These are phyloP conservation scores for Cataglyphis rosenhaueri DNA, from an alignment of 2,888 invertebrate genomes.

Conservation along the genomic window DNA sequence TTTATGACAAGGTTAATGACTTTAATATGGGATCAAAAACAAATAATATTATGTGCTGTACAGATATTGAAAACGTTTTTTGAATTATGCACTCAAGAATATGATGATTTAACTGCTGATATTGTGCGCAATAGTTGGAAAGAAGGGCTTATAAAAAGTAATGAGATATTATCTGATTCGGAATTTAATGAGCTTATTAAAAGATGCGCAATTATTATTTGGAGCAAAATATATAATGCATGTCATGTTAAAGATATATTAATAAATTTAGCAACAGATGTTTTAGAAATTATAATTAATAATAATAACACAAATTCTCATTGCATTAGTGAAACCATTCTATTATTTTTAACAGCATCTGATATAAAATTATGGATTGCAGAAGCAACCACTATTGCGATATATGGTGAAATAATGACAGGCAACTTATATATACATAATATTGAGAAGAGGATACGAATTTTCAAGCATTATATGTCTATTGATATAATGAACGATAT, in stretches of 20 bases:
- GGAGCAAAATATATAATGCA: conserved; percentile 78
- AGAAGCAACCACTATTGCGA: conserved; percentile 75
- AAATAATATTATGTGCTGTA: conserved; percentile 68
- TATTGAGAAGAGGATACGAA: conserved; percentile 70
- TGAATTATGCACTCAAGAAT: conserved; percentile 66
- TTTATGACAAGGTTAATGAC: conserved; percentile 74
- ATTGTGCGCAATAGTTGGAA: conserved; percentile 75
- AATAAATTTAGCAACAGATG: conserved; percentile 75
- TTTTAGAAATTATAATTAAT: conserved; percentile 76
- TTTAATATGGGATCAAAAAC: conserved; percentile 74
- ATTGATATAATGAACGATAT: conserved; percentile 72
- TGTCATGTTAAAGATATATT: conserved; percentile 67
- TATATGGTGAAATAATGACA: conserved; percentile 81
- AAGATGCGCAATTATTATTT: conserved; percentile 81
- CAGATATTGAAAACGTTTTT: conserved; percentile 78
- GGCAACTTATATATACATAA: conserved; percentile 79
- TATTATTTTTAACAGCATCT: conserved; percentile 75
- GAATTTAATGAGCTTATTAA: conserved; percentile 79
- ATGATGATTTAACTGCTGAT: conserved; percentile 57
- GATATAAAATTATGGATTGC: conserved; percentile 78
- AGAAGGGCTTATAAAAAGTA: conserved; percentile 73
- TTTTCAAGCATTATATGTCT: conserved; percentile 67
- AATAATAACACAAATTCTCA: conserved; percentile 43
- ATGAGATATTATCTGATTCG: conserved; percentile 64
- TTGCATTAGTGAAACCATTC: conserved; percentile 65